Base-by-base conservation (phyloP, 2,888 invertebrate species). In the Sarcophaga carnaria region DNA sequence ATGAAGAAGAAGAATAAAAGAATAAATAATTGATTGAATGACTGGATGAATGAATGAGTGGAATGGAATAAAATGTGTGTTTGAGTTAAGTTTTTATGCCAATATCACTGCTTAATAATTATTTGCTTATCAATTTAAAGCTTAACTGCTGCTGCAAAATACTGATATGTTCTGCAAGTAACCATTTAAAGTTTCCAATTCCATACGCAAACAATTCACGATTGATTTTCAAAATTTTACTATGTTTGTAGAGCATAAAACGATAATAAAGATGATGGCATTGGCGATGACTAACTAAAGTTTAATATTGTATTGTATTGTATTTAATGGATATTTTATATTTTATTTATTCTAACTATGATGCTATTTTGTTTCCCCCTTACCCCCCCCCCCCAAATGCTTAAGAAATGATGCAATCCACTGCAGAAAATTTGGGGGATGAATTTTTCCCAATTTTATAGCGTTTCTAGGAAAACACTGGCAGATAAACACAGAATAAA, bases 41-140 rank as follows among this genome's bases (percentile, higher is more conserved):
- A 37, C 60, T 72, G 66, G 71, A 11, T 66, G 62, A 77, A 75
- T 47, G 60, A 67, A 3, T 10, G 62, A 66, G 22, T 77, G 77
- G 67, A 54, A 76, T 84, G 77, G 77, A 67, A 79, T 72, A 78
- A 69, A 25, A 79, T 54, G 59, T 62, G 27, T 62, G 47, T 78
- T 27, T 54, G 22, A 60, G 14, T 80, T 80, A 54, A n/a, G 69
- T 64, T 12, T 78, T 5, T 49, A 4, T 74, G 49, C 27, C 78
- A 69, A 78, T 81, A 80, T 78, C 83, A 74, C 22, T 82, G 87
- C 87, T 87, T 80, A 59, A 71, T 84, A 87, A 87, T 87, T 87
- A 87, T 87, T 87, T 87, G 87, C 81, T 81, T 87, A 87, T 84
- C 84, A 87, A 87, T 87, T 84, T 87, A 76, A 81, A 87, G 84